Conservation (phyloP, 2,797 vertebrate genomes). For the Xenopus petersii region DNA sequence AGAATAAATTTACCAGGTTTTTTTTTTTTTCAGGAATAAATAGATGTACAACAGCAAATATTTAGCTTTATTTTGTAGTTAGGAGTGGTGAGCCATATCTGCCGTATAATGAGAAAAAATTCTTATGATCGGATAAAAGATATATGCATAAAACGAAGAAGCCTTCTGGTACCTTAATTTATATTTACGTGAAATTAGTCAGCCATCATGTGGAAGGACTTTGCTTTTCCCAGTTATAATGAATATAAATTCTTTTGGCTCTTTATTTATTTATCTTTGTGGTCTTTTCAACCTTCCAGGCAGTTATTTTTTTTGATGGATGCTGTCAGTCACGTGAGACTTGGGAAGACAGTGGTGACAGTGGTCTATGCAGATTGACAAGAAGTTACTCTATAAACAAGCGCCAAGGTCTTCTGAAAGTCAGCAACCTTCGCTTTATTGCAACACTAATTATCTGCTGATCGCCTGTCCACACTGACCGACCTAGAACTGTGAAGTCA, state of each 20-base stretch:
- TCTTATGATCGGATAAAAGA: no score
- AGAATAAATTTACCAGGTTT: conserved; percentile 25
- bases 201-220: no score
- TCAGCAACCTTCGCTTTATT: conserved; percentile 37
- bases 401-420: conserved; percentile 40
- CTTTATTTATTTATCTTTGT: no score
- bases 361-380: conserved; percentile 28
- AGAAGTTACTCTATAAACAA: conserved; percentile 35
- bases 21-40: conserved; percentile 28
- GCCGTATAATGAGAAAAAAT: background rate
- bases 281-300: background rate
- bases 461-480: conserved; percentile 35
- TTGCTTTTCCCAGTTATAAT: background rate
- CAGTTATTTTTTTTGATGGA: conserved; percentile 31
- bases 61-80: conserved; percentile 7
- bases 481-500: conserved; percentile 27
- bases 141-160: no score
- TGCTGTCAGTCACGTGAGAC: conserved; percentile 38
- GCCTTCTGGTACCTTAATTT: background rate
- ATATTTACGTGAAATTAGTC: no score
- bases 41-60: background rate
- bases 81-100: background rate
- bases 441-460: conserved; percentile 38
- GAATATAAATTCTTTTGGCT: background rate
- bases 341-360: conserved; percentile 31